phyloP scores from a whole-genome alignment of 1,140 invertebrate genomes.

The Branchinecta lindahli region DNA sequence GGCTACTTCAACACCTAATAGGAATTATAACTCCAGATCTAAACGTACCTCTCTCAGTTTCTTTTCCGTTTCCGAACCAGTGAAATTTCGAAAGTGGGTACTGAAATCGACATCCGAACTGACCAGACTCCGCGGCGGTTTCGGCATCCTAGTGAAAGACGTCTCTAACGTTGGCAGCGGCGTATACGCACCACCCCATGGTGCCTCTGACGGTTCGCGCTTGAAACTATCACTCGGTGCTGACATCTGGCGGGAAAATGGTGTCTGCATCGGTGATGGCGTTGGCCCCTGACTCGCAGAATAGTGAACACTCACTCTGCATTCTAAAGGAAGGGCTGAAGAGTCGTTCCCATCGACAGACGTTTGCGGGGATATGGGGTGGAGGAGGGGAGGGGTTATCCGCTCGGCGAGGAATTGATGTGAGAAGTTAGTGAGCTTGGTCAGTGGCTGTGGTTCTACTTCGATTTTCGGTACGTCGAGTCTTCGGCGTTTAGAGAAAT shows the following conservation, averaged over 20 bases:
- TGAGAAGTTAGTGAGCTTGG: neutral
- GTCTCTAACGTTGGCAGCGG: neutral
- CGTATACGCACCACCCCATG: neutral
- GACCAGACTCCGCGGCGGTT: neutral
- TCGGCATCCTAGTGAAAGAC: neutral
- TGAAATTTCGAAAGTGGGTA: neutral
- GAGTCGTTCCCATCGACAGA: neutral
- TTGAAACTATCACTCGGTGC: no score
- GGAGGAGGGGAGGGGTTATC: neutral
- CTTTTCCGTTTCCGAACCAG: neutral
- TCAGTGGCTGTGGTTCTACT: neutral
- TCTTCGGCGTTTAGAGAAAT: neutral
- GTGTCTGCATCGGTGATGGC: neutral
- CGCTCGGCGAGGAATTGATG: neutral
- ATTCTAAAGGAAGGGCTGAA: neutral
- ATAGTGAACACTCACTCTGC: neutral
- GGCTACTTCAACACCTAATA: no score
- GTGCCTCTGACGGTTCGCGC: neutral
- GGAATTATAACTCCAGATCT: no score
- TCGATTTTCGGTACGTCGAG: neutral
- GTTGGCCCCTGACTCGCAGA: neutral
- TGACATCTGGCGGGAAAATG: neutral
- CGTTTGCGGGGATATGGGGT: neutral
- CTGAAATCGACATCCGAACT: neutral
- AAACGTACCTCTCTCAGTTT: neutral